A percentile compares a stretch with the other conserved stretches of the same genome.
Evolutionary conservation across 2,888 invertebrate genomes (phyloP).

Genomic region (Nomada lathburiana): DNA sequence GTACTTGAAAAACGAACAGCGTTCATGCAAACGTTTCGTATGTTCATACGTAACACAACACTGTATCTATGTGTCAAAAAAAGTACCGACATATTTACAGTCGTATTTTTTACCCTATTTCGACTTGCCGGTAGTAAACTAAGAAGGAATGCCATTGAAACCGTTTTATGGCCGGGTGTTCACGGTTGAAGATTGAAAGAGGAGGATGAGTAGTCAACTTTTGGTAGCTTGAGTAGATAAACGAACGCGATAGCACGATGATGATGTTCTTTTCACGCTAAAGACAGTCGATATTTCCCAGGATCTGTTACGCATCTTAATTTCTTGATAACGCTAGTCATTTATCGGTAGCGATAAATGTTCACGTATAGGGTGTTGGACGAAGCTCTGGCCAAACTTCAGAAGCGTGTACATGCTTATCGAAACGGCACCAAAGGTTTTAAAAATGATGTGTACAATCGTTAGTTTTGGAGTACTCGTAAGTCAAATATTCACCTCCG

Average conservation of each 20-base stretch:
- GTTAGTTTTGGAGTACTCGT: no score
- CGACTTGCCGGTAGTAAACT: background rate
- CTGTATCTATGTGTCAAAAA: background rate
- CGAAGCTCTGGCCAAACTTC: slow-evolving; percentile 60
- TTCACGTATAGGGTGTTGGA: slow-evolving; percentile 53
- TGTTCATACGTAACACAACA: no score
- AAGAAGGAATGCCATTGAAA: slow-evolving; percentile 19
- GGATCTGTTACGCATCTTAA: slow-evolving; percentile 78
- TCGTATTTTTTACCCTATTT: slow-evolving; percentile 2
- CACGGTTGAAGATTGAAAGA: slow-evolving; percentile 20
- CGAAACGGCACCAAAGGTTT: background rate
- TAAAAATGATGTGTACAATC: no score
- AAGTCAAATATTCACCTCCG: no score
- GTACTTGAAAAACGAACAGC: no score
- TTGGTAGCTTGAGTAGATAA: slow-evolving; percentile 55
- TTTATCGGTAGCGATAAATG: slow-evolving; percentile 70
- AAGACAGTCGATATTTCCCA: slow-evolving; percentile 30
- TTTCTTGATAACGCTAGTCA: slow-evolving; percentile 79
- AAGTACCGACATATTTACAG: background rate
- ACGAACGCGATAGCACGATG: slow-evolving; percentile 59
- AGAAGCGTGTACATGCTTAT: background rate
- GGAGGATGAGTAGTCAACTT: slow-evolving; percentile 63
- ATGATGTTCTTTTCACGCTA: slow-evolving; percentile 51
- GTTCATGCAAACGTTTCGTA: background rate
- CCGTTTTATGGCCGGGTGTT: slow-evolving; percentile 16